phyloP scores from a whole-genome alignment of 2,888 invertebrate species.

The Lasioglossum marginatum region DNA sequence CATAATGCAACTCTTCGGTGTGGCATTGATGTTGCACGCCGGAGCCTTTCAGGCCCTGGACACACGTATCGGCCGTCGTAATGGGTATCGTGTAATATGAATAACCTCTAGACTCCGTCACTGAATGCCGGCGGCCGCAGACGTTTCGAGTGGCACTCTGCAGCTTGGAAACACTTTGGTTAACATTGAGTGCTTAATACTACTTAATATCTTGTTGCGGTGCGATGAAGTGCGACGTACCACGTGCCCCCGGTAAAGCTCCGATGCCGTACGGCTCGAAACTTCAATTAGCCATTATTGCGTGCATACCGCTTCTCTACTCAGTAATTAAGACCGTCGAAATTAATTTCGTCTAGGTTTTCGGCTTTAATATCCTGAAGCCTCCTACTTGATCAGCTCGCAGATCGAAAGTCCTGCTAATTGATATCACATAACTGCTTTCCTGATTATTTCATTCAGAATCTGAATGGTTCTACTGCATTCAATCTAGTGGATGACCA shows the following conservation, averaged over 20 bases:
- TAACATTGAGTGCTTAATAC: conserved; percentile 40
- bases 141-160: conserved; percentile 52
- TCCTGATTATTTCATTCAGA: too few relatives aligned
- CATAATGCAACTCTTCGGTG: conserved; percentile 13
- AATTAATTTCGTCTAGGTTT: conserved; percentile 32
- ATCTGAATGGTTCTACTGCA: not conserved
- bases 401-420: conserved; percentile 17
- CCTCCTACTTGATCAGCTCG: not conserved
- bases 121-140: conserved; percentile 28
- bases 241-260: conserved; percentile 12
- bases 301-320: not conserved
- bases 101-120: conserved; percentile 27
- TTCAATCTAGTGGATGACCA: not conserved
- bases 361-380: conserved; percentile 23
- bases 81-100: conserved; percentile 30
- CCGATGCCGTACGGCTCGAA: conserved; percentile 12
- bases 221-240: conserved; percentile 31
- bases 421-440: not conserved
- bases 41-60: not conserved
- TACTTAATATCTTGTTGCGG: conserved; percentile 53
- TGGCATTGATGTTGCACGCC: not conserved
- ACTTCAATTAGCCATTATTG: conserved; percentile 39
- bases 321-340: conserved; percentile 32
- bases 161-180: conserved; percentile 58
- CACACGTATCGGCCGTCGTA: conserved; percentile 19